Base-by-base conservation (phyloP, 2,797 vertebrate species). In the Sphenodon punctatus region DNA sequence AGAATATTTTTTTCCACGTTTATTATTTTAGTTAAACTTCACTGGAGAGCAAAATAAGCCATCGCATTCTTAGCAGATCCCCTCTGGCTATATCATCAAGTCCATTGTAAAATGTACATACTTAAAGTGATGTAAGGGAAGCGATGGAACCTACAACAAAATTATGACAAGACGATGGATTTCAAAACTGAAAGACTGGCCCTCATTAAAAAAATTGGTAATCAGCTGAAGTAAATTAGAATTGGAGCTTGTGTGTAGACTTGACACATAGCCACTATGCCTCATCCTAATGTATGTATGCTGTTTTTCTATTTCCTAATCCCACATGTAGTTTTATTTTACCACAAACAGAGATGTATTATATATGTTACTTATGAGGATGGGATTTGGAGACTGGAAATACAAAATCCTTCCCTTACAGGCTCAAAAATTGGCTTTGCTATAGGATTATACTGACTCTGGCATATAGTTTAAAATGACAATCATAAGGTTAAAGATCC, bases 401-500 rank as follows among this genome's bases (percentile, higher is more conserved):
- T 16, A 49, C 65, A 80, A 23, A 0, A 2, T 63, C 60, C 11
- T 71, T 82, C 70, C 88, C 75, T 77, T 66, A 51, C 53, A 4
- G 67, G 55, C 77, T 82, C 69, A 38, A 14, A 68, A 70, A 60
- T 53, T 10, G 16, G 80, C 69, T 45, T 73, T 17, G 32, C 76
- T 76, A 91, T 39, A 91, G 49, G 87, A 78, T 68, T 87, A 85
- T 8, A 88, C 64, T 38, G 67, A 92, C 58, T 89, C 85, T 84
- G 86, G 78, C 78, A 89, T 87, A 91, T 88, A 91, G 71, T 65
- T 86, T 93, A 83, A 63, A 85, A 75, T 83, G 82, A 84, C 49
- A 85, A 75, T 79, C 27, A 68, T n/a, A 72, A 88, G 79, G 67
- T 85, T 71, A 58, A 43, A 32, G 64, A 77, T 86, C 74, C 55